Evolutionary conservation across 2,797 vertebrate species (phyloP).

Genomic region (Pangasius sanitwongsei): DNA sequence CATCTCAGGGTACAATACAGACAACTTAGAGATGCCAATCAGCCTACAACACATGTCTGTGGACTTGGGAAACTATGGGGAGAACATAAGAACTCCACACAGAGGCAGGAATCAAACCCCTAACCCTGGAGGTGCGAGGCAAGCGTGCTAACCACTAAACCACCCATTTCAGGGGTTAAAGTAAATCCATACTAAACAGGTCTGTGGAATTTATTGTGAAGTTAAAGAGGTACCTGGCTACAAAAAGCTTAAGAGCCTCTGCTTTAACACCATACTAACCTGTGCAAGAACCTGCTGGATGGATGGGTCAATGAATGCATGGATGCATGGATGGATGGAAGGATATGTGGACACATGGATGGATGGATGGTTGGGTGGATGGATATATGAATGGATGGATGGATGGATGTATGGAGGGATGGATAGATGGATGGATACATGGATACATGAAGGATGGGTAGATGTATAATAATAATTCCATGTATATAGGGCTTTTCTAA

Average conservation of each 20-base stretch:
- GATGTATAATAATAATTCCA: neutral
- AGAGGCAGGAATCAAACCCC: too few species aligned
- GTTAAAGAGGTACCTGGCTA: neutral
- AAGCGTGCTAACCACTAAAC: too few species aligned
- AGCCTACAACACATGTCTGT: too few species aligned
- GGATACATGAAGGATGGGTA: neutral
- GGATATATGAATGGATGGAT: too few species aligned
- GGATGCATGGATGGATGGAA: neutral
- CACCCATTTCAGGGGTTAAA: neutral
- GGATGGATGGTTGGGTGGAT: neutral
- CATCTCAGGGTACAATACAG: too few species aligned
- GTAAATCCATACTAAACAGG: neutral
- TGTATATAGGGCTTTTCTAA: neutral
- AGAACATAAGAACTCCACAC: too few species aligned
- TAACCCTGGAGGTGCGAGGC: too few species aligned
- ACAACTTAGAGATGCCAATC: too few species aligned
- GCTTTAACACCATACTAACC: neutral
- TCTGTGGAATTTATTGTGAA: neutral
- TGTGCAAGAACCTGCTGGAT: neutral
- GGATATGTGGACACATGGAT: neutral
- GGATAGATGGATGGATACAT: neutral
- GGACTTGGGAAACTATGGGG: too few species aligned
- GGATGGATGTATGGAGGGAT: neutral
- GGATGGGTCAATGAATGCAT: too few species aligned
- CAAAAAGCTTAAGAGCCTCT: neutral